A percentile compares a stretch with the other conserved stretches of the same genome.
Conservation (phyloP, 2,888 invertebrate species). For the Erebia aethiops region DNA sequence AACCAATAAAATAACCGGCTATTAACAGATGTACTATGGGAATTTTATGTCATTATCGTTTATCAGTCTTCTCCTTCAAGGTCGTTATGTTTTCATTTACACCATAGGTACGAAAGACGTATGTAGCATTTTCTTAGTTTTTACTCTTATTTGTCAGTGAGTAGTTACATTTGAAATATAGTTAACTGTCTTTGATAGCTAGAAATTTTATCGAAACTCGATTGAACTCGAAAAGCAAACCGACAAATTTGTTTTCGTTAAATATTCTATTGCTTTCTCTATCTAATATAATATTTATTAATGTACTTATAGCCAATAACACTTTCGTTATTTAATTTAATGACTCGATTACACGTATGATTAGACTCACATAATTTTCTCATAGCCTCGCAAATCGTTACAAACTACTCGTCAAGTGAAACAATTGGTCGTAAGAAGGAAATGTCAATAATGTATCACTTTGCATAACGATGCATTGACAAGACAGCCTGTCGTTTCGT, state of each 20-base stretch:
- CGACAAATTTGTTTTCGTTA: neutral
- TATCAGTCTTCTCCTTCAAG: neutral
- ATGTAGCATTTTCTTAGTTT: neutral
- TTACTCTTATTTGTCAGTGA: neutral
- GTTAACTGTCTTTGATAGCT: too few species aligned
- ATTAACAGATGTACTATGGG: neutral
- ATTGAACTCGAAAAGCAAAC: too few species aligned
- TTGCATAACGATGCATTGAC: conserved; percentile 40
- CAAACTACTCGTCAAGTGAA: conserved; percentile 29
- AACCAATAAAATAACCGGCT: neutral
- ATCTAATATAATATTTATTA: neutral
- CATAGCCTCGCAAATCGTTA: conserved; percentile 11
- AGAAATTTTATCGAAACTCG: too few species aligned
- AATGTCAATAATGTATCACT: conserved; percentile 37
- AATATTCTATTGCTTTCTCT: neutral
- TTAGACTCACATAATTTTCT: conserved; percentile 11
- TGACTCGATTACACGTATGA: conserved; percentile 11
- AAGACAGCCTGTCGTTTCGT: conserved; percentile 23
- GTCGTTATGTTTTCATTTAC: neutral
- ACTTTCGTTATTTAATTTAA: conserved; percentile 1
- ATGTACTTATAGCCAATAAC: neutral
- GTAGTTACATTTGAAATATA: too few species aligned
- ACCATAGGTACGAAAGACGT: neutral
- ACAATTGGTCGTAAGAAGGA: conserved; percentile 39
- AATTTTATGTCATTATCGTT: neutral